phyloP scores from a whole-genome alignment of 2,113 vertebrate genomes.

The Ptilorrhoa leucosticta region DNA sequence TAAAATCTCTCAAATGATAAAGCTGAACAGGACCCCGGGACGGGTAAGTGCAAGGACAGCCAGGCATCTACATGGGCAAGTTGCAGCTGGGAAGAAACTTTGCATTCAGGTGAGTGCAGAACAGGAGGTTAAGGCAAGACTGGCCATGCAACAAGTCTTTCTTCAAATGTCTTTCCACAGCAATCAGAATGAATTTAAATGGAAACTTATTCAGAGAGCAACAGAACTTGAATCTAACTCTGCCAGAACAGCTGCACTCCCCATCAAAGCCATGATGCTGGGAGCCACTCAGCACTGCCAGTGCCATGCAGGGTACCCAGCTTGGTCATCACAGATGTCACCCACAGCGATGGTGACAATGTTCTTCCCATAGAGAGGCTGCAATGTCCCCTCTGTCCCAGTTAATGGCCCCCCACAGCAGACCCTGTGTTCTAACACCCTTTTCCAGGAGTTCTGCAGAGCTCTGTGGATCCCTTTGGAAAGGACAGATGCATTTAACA shows the following conservation, averaged over 20 bases:
- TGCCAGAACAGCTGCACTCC: background rate
- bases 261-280: fast-evolving
- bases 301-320: background rate
- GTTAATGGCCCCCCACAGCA: fast-evolving
- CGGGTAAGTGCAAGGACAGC: background rate
- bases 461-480: background rate
- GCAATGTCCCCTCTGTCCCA: background rate
- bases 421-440: fast-evolving
- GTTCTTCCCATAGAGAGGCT: background rate
- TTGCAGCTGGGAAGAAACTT: background rate
- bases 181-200: background rate
- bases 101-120: background rate
- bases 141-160: background rate
- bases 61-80: background rate
- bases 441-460: background rate
- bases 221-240: background rate
- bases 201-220: background rate
- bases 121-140: background rate
- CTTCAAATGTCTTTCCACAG: background rate
- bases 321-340: background rate
- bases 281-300: fast-evolving
- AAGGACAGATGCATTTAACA: background rate
- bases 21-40: background rate
- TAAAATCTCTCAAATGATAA: background rate
- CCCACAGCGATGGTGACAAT: fast-evolving